Percentiles rank a stretch among this genome's conserved stretches.
phyloP scores from a whole-genome alignment of 2,888 invertebrate genomes.

The Elysia crispata region DNA sequence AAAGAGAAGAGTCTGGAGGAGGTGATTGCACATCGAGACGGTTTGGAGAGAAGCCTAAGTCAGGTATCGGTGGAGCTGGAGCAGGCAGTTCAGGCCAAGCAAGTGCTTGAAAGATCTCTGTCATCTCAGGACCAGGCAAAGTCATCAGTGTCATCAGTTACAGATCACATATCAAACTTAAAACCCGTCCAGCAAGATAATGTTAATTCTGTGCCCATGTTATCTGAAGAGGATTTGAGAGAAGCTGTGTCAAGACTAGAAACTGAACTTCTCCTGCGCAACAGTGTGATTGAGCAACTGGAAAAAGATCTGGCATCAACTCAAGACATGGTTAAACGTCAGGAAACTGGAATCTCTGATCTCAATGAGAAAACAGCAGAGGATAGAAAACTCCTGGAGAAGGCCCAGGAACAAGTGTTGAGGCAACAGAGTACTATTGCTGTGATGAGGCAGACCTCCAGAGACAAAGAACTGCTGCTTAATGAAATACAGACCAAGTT shows the following conservation, averaged over 20 bases:
- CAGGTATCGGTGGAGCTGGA: conserved; percentile 33
- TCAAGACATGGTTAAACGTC: conserved; percentile 52
- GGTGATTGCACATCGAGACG: conserved; percentile 35
- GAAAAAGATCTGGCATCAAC: conserved; percentile 52
- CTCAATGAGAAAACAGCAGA: conserved; percentile 56
- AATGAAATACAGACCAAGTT: conserved; percentile 55
- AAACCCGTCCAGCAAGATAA: too few species aligned
- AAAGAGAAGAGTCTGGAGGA: background rate
- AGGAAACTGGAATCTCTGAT: conserved; percentile 56
- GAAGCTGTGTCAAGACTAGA: conserved; percentile 39
- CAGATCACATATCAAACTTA: too few species aligned
- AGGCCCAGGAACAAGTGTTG: conserved; percentile 48
- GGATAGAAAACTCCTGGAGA: conserved; percentile 50
- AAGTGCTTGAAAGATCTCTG: conserved; percentile 29
- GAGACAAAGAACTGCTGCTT: conserved; percentile 60
- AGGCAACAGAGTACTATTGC: conserved; percentile 55
- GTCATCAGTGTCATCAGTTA: too few species aligned
- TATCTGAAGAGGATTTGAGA: conserved; percentile 38
- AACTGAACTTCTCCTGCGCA: conserved; percentile 47
- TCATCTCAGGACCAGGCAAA: background rate
- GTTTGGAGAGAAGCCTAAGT: conserved; percentile 40
- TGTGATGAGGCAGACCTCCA: conserved; percentile 54
- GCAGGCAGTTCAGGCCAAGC: conserved; percentile 10
- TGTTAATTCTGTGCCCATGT: too few species aligned
- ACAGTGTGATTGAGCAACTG: conserved; percentile 51